These are phyloP conservation scores for Ostrea denselamellosa DNA, from an alignment of 1,140 invertebrate genomes.

Conservation along the genomic window DNA sequence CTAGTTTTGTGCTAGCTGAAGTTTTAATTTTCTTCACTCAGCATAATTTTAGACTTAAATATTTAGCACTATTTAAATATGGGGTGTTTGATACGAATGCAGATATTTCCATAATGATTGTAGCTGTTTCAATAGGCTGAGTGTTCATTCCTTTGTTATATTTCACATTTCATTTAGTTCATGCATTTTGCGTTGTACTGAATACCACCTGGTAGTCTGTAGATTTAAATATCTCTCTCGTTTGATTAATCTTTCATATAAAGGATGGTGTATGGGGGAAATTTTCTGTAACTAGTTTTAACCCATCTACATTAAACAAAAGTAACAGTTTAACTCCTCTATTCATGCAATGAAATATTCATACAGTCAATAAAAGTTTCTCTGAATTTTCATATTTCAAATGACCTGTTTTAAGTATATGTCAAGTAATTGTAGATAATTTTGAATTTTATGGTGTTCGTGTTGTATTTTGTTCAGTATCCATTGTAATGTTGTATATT, in stretches of 20 bases:
- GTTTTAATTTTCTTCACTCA: background rate
- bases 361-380: background rate
- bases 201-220: slow-evolving; percentile 7
- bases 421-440: background rate
- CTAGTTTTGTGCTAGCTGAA: background rate
- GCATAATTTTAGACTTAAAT: background rate
- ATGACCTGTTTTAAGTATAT: background rate
- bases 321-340: background rate
- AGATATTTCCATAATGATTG: background rate
- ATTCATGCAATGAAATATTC: background rate
- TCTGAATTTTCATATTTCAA: background rate
- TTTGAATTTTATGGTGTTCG: background rate
- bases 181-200: background rate
- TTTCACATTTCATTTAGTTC: slow-evolving; percentile 10
- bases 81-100: slow-evolving; percentile 5
- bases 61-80: slow-evolving; percentile 25
- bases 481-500: background rate
- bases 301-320: background rate
- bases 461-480: background rate
- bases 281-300: background rate
- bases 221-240: slow-evolving; percentile 30
- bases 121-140: background rate
- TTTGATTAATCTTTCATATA: background rate
- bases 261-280: background rate
- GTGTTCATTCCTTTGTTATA: background rate